Percentiles rank a stretch among this genome's conserved stretches.
Conservation (phyloP, 2,113 vertebrate genomes). For the Bos javanicus region DNA sequence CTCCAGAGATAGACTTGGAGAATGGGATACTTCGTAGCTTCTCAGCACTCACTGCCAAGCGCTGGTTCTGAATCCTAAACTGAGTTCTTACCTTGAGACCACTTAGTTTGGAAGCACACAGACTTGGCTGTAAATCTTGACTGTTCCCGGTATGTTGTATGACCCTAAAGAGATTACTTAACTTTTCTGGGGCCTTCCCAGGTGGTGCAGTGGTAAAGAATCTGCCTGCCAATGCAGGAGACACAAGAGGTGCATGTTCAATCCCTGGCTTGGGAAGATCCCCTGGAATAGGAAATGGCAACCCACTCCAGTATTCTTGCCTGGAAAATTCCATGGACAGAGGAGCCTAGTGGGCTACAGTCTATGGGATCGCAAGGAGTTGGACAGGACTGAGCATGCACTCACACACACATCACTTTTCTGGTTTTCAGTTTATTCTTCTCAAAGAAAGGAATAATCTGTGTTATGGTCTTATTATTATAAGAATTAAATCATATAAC, state of each 20-base stretch:
- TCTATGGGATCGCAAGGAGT: not conserved
- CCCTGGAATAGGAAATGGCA: not conserved
- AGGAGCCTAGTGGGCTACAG: not conserved
- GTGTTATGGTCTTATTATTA: not conserved
- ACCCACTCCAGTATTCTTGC: not conserved
- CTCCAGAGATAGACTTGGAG: not conserved
- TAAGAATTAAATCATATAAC: not conserved
- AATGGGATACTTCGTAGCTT: not conserved
- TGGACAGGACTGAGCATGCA: fast-evolving
- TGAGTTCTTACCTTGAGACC: not conserved
- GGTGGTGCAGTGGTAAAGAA: not conserved
- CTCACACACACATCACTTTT: not conserved
- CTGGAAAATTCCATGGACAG: not conserved
- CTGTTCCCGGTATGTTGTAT: not conserved
- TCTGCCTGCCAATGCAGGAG: not conserved
- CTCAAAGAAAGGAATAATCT: not conserved
- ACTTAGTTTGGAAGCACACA: not conserved
- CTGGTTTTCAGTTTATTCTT: not conserved
- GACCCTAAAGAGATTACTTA: not conserved
- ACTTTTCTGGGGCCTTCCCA: not conserved
- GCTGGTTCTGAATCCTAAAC: not conserved
- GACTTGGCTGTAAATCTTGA: not conserved
- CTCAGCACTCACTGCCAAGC: not conserved
- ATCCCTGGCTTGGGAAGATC: not conserved
- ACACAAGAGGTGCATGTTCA: not conserved